A percentile compares a stretch with the other conserved stretches of the same genome.
phyloP scores from a whole-genome alignment of 2,797 vertebrate species.

The Setipinna tenuifilis region DNA sequence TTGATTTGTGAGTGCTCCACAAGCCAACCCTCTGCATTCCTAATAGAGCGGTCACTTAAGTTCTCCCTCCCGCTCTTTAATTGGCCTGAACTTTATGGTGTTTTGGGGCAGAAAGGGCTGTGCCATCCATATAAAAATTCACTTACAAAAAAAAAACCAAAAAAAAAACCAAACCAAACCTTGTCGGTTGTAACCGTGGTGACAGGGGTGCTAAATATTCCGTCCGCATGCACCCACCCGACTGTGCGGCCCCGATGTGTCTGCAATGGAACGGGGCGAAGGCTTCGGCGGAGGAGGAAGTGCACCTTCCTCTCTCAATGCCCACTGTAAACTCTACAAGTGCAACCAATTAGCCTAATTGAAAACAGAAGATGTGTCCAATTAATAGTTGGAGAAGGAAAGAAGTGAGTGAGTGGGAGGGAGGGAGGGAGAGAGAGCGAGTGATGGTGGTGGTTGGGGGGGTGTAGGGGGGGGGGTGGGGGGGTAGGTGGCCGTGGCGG shows the following conservation, averaged over 20 bases:
- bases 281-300: slow-evolving; percentile 51
- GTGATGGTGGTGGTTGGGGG: no score
- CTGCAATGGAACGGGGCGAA: slow-evolving; percentile 40
- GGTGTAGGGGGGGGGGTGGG: slow-evolving; percentile 33
- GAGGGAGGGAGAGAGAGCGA: slow-evolving; percentile 44
- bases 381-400: slow-evolving; percentile 61
- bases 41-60: slow-evolving; percentile 66
- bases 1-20: no score
- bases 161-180: slow-evolving; percentile 30
- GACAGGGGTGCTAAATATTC: slow-evolving; percentile 43
- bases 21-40: slow-evolving; percentile 28
- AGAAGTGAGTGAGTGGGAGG: slow-evolving; percentile 35
- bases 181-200: slow-evolving; percentile 43
- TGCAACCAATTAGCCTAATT: slow-evolving; percentile 62
- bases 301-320: slow-evolving; percentile 51
- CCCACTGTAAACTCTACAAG: slow-evolving; percentile 55
- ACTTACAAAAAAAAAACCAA: neutral
- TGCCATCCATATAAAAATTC: slow-evolving; percentile 40
- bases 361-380: slow-evolving; percentile 67
- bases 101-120: slow-evolving; percentile 28
- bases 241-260: neutral
- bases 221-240: slow-evolving; percentile 21
- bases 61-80: slow-evolving; percentile 62
- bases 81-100: slow-evolving; percentile 57
- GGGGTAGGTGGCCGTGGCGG: slow-evolving; percentile 43